Base-by-base conservation (phyloP, 2,888 invertebrate species). In the Macrosoma leucophasiata region DNA sequence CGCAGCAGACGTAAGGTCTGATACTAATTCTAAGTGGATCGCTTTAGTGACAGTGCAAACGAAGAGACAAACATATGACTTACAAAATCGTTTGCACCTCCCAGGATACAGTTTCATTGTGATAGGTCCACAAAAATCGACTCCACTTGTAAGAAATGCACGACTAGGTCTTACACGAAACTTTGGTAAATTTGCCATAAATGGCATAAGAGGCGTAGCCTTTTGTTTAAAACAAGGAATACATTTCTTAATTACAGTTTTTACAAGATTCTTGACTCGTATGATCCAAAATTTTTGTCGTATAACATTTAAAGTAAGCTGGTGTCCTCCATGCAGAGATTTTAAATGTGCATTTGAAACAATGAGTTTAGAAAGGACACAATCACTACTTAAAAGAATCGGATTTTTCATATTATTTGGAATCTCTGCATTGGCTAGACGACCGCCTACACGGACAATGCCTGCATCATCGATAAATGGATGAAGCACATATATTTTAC, bases 381-480 rank as follows among this genome's bases (percentile, higher is more conserved):
- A 35, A 8, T 39, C 12, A 24, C 33, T 17, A 25, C 13, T 18
- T n/a, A 46, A 22, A 20, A 46, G 3, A n/a, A 43, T 35, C 13
- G 40, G 46, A 11, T 21, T 13, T 35, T 43, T 43, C 19, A 21
- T 36, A 21, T 32, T n/a, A 12, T 21, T 3, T 10, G 37, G 17
- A 33, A 40, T 33, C 2, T 36, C 26, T 13, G 46, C 41, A 37
- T 46, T 38, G 7, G 18, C 18, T 1, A 46, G 31, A 27, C 46
- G 28, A 22, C 42, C 43, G 35, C 41, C 39, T 13, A 46, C 46
- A 17, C 35, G 23, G 9, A 41, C 3, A 24, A 41, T 22, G 12
- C 19, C 10, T 6, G 29, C 13, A 4, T 41, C 27, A 21, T 38
- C 41, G 6, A 38, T 4, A 19, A 23, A 31, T 19, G 38, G 36